Evolutionary conservation across 2,113 vertebrate species (phyloP).

Genomic region (Candoia aspera): DNA sequence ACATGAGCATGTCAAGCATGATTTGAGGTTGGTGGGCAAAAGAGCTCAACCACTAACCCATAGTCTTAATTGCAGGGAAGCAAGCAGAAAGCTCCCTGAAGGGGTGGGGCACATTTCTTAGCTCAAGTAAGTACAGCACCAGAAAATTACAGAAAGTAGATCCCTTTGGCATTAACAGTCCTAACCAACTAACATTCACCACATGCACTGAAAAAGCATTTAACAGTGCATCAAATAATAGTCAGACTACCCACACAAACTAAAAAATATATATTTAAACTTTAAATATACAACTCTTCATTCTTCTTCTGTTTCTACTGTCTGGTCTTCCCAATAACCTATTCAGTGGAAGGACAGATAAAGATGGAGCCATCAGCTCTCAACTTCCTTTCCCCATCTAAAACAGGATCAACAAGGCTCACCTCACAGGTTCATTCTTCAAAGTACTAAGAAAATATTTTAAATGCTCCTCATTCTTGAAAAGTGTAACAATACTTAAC

Average conservation of each 20-base stretch:
- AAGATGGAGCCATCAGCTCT: neutral
- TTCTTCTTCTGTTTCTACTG: neutral
- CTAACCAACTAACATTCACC: neutral
- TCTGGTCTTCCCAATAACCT: neutral
- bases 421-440: neutral
- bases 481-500: neutral
- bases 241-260: too few relatives aligned
- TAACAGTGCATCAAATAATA: neutral
- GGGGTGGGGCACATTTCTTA: neutral
- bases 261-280: neutral
- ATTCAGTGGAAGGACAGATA: neutral
- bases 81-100: neutral
- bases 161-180: neutral
- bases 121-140: neutral
- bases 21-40: neutral
- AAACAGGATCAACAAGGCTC: neutral
- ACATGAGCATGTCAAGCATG: neutral
- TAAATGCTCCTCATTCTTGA: neutral
- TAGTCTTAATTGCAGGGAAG: neutral
- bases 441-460: neutral
- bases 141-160: neutral
- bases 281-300: neutral
- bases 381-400: neutral
- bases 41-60: neutral
- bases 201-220: neutral